Evolutionary conservation across 2,113 vertebrate species (phyloP).

Genomic region (Thamnaconus septentrionalis): DNA sequence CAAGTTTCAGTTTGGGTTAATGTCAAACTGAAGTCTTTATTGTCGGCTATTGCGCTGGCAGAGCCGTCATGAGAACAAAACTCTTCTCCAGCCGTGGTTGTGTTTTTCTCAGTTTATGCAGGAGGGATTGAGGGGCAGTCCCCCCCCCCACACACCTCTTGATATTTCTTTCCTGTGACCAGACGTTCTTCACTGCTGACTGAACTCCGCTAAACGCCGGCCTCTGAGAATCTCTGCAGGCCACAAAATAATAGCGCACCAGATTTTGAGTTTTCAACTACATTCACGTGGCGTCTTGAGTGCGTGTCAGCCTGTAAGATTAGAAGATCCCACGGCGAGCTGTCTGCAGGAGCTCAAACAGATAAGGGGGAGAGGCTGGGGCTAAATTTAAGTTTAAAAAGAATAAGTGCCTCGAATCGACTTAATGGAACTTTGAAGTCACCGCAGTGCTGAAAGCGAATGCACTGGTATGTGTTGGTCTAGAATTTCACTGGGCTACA

Average conservation of each 20-base stretch:
- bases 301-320: slow-evolving; percentile 10
- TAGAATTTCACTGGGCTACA: not conserved
- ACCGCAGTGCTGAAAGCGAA: slow-evolving; percentile 1
- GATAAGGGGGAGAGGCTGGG: not conserved
- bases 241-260: not conserved
- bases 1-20: no score
- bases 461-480: not conserved
- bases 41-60: no score
- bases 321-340: not conserved
- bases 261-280: not conserved
- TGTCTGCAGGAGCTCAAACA: slow-evolving; percentile 18
- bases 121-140: no score
- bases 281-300: not conserved
- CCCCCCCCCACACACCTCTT: no score
- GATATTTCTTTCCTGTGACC: no score
- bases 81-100: no score
- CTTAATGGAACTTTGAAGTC: slow-evolving; percentile 1
- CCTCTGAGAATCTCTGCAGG: not conserved
- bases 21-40: no score
- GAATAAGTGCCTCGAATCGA: slow-evolving; percentile 15
- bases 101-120: no score
- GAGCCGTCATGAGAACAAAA: no score
- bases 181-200: no score
- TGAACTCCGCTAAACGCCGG: not conserved
- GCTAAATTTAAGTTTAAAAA: slow-evolving; percentile 14